Evolutionary conservation across 2,888 invertebrate species (phyloP), one percentile per base, ranked within the genome.

Genomic region (Drosophila buzzatii): DNA sequence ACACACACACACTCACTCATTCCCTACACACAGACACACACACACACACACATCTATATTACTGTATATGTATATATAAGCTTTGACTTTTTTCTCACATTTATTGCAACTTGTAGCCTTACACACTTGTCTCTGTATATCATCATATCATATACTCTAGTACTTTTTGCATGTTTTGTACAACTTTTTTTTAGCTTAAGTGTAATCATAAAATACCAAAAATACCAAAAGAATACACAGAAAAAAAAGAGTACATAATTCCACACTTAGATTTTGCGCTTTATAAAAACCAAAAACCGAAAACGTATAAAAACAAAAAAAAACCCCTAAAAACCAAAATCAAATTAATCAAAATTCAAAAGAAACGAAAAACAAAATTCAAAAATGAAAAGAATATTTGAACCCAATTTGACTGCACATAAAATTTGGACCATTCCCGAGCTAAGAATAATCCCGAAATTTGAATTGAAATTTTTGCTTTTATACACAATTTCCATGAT

Each of bases 371-470:
- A 53, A 5, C 53, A 27, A 53, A 53, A 75, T 49, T 57, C 18
- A 41, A 63, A 70, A 41, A 42, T 2, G 18, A 10, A 6, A 33
- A 14, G 12, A 31, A 39, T 27, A 57, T 62, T 70, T 56, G 52
- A 42, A 79, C 37, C 57, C 33, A 71, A 78, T 74, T 77, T 70
- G 27, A 53, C 16, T 76, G 78, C 78, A 78, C 80, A 78, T 31
- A 5, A 62, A 53, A 78, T 78, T 78, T 78, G 78, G 78, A 80
- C 76, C 59, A 78, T 72, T n/a, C 80, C 77, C 73, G 81, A 80
- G 44, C 42, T 63, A 39, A 56, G 20, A 67, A 55, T 16, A 27
- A 20, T 53, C 49, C 66, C 47, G 44, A 68, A 53, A 69, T 65
- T 65, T 60, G 58, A 68, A 70, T 63, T 57, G 65, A 41, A 49